phyloP scores from a whole-genome alignment of 1,140 invertebrate species.

The Epicauta chinensis region DNA sequence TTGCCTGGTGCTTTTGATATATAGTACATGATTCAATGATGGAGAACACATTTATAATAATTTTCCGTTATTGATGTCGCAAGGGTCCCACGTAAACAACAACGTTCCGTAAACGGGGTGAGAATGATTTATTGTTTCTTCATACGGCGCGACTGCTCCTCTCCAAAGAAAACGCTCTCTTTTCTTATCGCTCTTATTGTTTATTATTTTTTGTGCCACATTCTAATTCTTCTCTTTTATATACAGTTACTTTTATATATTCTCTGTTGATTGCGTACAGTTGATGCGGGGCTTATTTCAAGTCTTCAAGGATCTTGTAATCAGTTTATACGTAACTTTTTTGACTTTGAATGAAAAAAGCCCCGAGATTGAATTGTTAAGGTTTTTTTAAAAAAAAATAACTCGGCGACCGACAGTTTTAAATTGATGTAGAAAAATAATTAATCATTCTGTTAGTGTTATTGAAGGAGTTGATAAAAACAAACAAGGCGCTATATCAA shows the following conservation, averaged over 20 bases:
- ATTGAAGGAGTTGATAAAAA: no score
- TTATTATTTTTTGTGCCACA: no score
- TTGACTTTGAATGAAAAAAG: no score
- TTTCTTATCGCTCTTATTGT: no score
- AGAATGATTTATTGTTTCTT: constrained; percentile 11
- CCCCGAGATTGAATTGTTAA: no score
- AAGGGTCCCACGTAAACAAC: constrained; percentile 9
- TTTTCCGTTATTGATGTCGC: constrained; percentile 20
- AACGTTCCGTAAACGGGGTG: constrained; percentile 3
- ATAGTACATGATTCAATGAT: constrained; percentile 20
- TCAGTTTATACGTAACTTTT: not conserved
- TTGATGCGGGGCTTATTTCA: no score
- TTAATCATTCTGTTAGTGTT: not conserved
- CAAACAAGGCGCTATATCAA: not conserved
- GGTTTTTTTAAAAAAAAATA: no score
- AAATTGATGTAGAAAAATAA: constrained; percentile 1
- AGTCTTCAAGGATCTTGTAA: constrained; percentile 1
- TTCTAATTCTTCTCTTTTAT: not conserved
- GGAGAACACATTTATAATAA: constrained; percentile 22
- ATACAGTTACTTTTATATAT: no score
- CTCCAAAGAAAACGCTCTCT: not conserved
- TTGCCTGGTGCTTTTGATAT: constrained; percentile 19
- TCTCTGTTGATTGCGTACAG: no score
- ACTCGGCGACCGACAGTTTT: no score
- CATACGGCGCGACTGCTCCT: not conserved